A percentile compares a stretch with the other conserved stretches of the same genome.
phyloP scores from a whole-genome alignment of 1,140 invertebrate genomes.

The Hylaeus anthracinus region DNA sequence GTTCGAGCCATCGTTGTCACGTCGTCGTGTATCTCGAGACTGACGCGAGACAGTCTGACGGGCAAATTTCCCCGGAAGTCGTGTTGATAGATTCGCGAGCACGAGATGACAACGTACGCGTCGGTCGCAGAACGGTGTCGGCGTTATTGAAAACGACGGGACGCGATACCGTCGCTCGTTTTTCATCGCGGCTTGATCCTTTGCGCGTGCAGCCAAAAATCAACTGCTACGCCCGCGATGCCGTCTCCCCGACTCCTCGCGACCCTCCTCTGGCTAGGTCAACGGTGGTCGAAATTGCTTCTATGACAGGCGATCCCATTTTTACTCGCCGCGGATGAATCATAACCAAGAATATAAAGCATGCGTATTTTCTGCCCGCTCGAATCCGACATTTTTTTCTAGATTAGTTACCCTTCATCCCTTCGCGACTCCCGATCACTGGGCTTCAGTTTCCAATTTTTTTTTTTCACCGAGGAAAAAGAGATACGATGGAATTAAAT shows the following conservation, averaged over 20 bases:
- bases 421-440: too few relatives aligned
- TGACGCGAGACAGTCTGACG: constrained; percentile 5
- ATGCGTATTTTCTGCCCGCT: too few relatives aligned
- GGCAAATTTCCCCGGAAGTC: neutral
- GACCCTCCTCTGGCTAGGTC: neutral
- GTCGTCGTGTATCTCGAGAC: too few relatives aligned
- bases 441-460: too few relatives aligned
- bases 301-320: constrained; percentile 64
- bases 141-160: constrained; percentile 12
- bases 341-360: too few relatives aligned
- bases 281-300: constrained; percentile 63
- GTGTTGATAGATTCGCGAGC: neutral
- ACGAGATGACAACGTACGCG: neutral
- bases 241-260: too few relatives aligned
- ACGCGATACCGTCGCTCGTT: neutral
- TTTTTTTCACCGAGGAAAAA: too few relatives aligned
- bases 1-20: constrained; percentile 1
- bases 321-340: constrained; percentile 23
- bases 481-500: too few relatives aligned
- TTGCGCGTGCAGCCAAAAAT: neutral
- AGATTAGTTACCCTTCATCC: too few relatives aligned
- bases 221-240: neutral
- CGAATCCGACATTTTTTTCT: too few relatives aligned
- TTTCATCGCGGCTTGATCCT: neutral
- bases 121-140: neutral